Percentiles rank a stretch among this genome's conserved stretches.
Evolutionary conservation across 2,888 invertebrate genomes (phyloP).

Genomic region (Minunthozetes semirufus): DNA sequence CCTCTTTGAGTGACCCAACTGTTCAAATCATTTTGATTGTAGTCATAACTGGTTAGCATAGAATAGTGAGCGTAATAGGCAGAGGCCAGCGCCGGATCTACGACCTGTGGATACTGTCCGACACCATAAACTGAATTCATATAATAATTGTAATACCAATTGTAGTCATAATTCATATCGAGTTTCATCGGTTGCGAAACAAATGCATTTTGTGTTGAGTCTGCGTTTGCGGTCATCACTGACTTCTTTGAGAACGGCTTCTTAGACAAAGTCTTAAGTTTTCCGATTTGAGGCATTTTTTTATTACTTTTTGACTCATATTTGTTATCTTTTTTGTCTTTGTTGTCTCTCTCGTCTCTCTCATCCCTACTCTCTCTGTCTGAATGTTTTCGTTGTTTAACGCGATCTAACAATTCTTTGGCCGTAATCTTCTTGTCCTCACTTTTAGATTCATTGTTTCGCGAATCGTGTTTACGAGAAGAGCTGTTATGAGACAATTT

Average conservation of each 20-base stretch:
- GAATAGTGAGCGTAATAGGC: constrained; percentile 36
- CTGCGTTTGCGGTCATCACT: not conserved
- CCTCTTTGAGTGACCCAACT: constrained; percentile 34
- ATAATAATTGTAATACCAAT: constrained; percentile 37
- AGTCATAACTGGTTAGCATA: constrained; percentile 36
- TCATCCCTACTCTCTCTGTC: not conserved
- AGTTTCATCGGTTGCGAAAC: constrained; percentile 20
- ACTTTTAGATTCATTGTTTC: not conserved
- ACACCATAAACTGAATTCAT: constrained; percentile 25
- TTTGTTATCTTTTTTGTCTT: not conserved
- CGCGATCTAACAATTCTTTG: constrained; percentile 9
- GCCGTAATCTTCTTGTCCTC: constrained; percentile 22
- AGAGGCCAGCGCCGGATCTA: constrained; percentile 14
- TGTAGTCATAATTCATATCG: constrained; percentile 36
- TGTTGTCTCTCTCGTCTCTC: not conserved
- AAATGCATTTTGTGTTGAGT: constrained; percentile 1
- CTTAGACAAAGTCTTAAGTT: not conserved
- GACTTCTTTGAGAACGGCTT: not conserved
- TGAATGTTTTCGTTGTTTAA: constrained; percentile 1
- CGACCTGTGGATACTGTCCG: constrained; percentile 20
- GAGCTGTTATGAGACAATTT: too few relatives aligned
- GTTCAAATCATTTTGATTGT: constrained; percentile 25
- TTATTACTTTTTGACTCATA: not conserved
- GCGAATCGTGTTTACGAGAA: not conserved
- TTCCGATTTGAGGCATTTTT: not conserved